phyloP scores from a whole-genome alignment of 2,888 invertebrate genomes.

The Phrixothrix hirtus region DNA sequence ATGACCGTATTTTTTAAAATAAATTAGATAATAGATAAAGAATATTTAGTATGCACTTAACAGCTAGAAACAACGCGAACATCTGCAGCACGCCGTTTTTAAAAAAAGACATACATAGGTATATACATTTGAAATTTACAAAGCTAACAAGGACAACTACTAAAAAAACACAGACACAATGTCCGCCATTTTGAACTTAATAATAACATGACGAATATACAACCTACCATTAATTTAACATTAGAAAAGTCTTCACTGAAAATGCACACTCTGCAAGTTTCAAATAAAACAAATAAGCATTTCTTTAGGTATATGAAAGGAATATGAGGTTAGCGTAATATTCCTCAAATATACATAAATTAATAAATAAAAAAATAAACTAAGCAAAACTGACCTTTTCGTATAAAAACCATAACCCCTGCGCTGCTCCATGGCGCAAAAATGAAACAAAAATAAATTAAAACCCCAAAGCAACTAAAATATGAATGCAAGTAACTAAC shows the following conservation, averaged over 20 bases:
- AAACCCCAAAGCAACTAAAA: slow-evolving; percentile 21
- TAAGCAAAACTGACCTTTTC: slow-evolving; percentile 73
- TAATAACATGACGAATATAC: slow-evolving; percentile 28
- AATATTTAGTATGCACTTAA: not conserved
- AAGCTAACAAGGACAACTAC: slow-evolving; percentile 19
- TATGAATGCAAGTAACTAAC: slow-evolving; percentile 30
- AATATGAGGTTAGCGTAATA: not conserved
- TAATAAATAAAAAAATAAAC: slow-evolving; percentile 53
- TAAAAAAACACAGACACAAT: slow-evolving; percentile 22
- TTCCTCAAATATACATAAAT: not conserved
- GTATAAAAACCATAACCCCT: slow-evolving; percentile 78
- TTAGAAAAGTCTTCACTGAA: slow-evolving; percentile 17
- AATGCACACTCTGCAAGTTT: slow-evolving; percentile 11
- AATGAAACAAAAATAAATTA: slow-evolving; percentile 12
- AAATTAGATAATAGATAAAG: not conserved
- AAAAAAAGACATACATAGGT: slow-evolving; percentile 16
- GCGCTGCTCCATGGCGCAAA: slow-evolving; percentile 67
- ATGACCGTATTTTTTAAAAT: not conserved
- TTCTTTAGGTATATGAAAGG: not conserved
- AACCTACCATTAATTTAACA: slow-evolving; percentile 27
- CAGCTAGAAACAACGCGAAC: slow-evolving; percentile 3
- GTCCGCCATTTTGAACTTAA: slow-evolving; percentile 30
- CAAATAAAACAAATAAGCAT: slow-evolving; percentile 2
- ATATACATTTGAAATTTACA: slow-evolving; percentile 3
- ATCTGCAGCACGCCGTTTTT: slow-evolving; percentile 23